A percentile compares a stretch with the other conserved stretches of the same genome.
phyloP scores from a whole-genome alignment of 2,797 vertebrate genomes.

The Leptatherina wallacei region DNA sequence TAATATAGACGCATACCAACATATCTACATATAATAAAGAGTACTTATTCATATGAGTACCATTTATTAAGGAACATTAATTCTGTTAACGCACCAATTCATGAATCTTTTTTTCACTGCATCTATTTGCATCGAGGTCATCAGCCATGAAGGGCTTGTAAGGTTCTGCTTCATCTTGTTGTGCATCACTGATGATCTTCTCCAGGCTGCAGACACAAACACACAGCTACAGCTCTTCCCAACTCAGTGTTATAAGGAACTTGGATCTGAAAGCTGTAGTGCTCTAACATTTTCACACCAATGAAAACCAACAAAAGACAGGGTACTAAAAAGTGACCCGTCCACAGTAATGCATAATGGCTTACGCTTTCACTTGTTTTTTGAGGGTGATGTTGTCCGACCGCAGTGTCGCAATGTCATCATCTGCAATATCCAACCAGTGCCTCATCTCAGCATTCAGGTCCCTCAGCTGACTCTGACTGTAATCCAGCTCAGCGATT shows the following conservation, averaged over 20 bases:
- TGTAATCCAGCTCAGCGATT: constrained; percentile 63
- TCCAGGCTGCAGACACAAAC: constrained; percentile 58
- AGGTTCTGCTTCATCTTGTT: constrained; percentile 49
- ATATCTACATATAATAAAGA: too few relatives aligned
- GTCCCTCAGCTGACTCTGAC: constrained; percentile 45
- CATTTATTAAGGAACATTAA: neutral
- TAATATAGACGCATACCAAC: neutral
- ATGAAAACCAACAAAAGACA: neutral
- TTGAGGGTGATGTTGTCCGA: constrained; percentile 53
- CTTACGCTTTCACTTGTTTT: constrained; percentile 64
- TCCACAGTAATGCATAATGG: neutral
- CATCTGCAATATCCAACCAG: constrained; percentile 67
- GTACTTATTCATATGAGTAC: too few relatives aligned
- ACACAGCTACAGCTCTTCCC: constrained; percentile 1
- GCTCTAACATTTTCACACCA: neutral
- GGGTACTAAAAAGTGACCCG: neutral
- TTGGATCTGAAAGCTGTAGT: neutral
- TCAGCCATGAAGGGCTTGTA: constrained; percentile 4
- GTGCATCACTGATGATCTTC: constrained; percentile 32
- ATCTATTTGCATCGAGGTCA: constrained; percentile 1
- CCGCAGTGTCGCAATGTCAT: constrained; percentile 56
- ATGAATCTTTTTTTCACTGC: constrained; percentile 35
- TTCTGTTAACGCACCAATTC: constrained; percentile 50
- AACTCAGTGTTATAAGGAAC: neutral
- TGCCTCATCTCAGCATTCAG: constrained; percentile 58